Evolutionary conservation across 2,797 vertebrate species (phyloP).

Genomic region (Apogon talboti): DNA sequence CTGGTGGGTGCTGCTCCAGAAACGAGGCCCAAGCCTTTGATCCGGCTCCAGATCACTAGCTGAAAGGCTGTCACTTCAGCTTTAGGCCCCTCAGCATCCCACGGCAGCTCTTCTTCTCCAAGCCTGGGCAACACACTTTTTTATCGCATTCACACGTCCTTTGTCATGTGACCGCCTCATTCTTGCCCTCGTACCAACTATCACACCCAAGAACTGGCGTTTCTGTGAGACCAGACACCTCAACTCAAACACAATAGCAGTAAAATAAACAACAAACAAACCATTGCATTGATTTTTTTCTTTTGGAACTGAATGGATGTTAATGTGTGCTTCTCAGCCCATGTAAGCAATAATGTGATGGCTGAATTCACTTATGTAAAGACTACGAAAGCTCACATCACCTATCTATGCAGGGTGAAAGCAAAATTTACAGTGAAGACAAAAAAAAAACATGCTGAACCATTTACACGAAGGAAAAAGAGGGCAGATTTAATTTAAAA

Average conservation of each 20-base stretch:
- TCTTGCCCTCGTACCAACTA: conserved; percentile 49
- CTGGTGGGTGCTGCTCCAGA: conserved; percentile 84
- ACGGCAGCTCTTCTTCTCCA: conserved; percentile 72
- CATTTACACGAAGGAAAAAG: conserved; percentile 82
- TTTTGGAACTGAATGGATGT: conserved; percentile 41
- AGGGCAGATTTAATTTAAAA: conserved; percentile 98
- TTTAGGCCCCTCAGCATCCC: conserved; percentile 72
- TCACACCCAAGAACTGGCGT: conserved; percentile 40
- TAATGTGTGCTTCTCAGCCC: conserved; percentile 47
- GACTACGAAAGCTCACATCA: conserved; percentile 47
- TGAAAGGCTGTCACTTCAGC: conserved; percentile 79
- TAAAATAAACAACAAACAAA: conserved; percentile 57
- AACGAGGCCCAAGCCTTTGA: conserved; percentile 82
- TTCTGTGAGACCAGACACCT: conserved; percentile 57
- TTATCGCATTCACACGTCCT: conserved; percentile 60
- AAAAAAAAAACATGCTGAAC: conserved; percentile 71
- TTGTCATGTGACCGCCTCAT: conserved; percentile 52
- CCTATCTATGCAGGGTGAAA: conserved; percentile 41
- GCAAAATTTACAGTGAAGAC: conserved; percentile 73
- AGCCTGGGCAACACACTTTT: conserved; percentile 69
- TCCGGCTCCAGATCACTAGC: conserved; percentile 78
- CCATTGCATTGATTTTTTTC: conserved; percentile 18
- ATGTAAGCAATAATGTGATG: conserved; percentile 41
- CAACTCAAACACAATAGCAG: conserved; percentile 49
- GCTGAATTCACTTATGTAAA: conserved; percentile 48